Base-by-base conservation (phyloP, 2,113 vertebrate species). In the Ifrita kowaldi region DNA sequence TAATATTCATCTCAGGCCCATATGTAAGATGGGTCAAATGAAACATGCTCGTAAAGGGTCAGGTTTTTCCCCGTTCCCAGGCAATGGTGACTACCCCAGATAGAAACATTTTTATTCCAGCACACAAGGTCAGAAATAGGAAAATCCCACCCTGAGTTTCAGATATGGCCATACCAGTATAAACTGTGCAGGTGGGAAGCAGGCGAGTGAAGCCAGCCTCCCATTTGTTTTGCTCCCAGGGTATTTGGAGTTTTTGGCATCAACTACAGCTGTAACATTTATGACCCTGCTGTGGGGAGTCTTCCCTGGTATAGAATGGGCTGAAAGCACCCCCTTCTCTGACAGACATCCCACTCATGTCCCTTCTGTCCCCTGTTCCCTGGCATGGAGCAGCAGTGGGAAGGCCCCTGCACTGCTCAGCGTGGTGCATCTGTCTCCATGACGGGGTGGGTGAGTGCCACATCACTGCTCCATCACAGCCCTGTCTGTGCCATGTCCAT, bases 361-460 rank as follows among this genome's bases (percentile, higher is more conserved):
- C 13, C 16, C 4, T 16, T 53, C 19, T 63, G 3, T 17, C 10
- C 20, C 5, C 5, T 47, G 8, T n/a, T 53, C 9, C 41, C 41
- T 18, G 47, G 35, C 2, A 11, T 15, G 41, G 53, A 67, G 21
- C 11, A 67, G 14, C 10, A 21, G 4, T 10, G 28, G 32, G 55
- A 62, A 59, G 26, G 32, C 27, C 9, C 3, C 7, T n/a, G 17
- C 11, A 2, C 13, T 0, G 1, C 5, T 1, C 2, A 1, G 32
- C 4, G 16, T 44, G 33, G 22, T 4, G 13, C 24, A 26, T 49
- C 27, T 16, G 16, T n/a, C 17, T 39, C 63, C 13, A 5, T 37
- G 17, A 9, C 0, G 1, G 44, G 4, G 8, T 2, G 11, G 6
- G 3, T 1, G 10, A 47, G n/a, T 35, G 17, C 35, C 56, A 16